phyloP scores from a whole-genome alignment of 2,888 invertebrate species.

The Drosophila mimica region DNA sequence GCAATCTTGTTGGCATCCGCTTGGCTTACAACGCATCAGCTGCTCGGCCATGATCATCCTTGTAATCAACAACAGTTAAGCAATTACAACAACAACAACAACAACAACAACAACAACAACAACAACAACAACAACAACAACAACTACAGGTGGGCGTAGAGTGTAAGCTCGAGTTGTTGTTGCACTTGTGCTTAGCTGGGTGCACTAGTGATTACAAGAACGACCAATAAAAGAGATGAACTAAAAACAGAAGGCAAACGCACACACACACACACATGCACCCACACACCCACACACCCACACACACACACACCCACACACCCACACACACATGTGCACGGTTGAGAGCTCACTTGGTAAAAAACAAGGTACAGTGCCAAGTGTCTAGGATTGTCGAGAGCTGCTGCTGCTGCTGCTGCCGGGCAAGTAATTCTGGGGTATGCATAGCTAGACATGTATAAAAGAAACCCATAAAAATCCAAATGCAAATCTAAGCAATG shows the following conservation, averaged over 20 bases:
- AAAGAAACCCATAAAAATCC: neutral
- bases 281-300: conserved; percentile 15
- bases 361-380: conserved; percentile 62
- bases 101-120: conserved; percentile 20
- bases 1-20: conserved; percentile 46
- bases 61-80: conserved; percentile 75
- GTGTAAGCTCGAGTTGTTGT: neutral
- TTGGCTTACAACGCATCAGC: conserved; percentile 13
- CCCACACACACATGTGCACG: neutral
- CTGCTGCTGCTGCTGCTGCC: conserved; percentile 31
- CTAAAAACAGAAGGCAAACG: conserved; percentile 57
- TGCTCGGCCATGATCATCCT: conserved; percentile 66
- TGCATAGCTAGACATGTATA: conserved; percentile 7
- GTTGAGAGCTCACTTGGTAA: conserved; percentile 23
- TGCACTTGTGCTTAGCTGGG: conserved; percentile 24
- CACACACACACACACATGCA: conserved; percentile 14
- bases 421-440: conserved; percentile 21
- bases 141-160: neutral
- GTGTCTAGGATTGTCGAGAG: conserved; percentile 43
- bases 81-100: conserved; percentile 51
- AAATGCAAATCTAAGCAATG: neutral
- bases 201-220: conserved; percentile 70
- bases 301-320: neutral
- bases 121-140: conserved; percentile 15
- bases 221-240: conserved; percentile 74